Conservation (phyloP, 2,797 vertebrate genomes). For the Bradypodion ventrale region DNA sequence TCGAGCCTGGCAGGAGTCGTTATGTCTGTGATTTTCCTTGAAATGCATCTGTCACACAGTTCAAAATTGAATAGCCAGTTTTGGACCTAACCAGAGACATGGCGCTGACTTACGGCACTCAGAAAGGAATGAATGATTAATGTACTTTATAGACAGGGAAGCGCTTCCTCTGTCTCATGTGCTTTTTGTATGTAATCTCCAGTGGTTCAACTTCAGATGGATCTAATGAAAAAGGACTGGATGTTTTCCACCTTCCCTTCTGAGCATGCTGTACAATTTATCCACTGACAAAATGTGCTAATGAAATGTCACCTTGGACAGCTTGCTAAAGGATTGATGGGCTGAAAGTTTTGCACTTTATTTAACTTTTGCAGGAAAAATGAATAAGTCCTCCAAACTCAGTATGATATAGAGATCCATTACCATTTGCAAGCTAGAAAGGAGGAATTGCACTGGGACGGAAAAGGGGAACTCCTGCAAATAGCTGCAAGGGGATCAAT, state of each 20-base stretch:
- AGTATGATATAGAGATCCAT: slow-evolving; percentile 73
- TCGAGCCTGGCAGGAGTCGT: slow-evolving; percentile 86
- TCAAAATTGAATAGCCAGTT: slow-evolving; percentile 80
- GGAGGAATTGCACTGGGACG: slow-evolving; percentile 42
- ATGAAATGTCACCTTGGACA: slow-evolving; percentile 94
- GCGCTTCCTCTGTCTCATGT: slow-evolving; percentile 73
- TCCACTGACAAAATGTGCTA: slow-evolving; percentile 92
- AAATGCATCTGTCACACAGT: slow-evolving; percentile 83
- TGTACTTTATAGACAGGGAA: slow-evolving; percentile 83
- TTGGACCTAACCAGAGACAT: slow-evolving; percentile 74
- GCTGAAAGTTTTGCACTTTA: slow-evolving; percentile 87
- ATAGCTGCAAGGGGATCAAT: slow-evolving; percentile 50
- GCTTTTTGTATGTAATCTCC: slow-evolving; percentile 82
- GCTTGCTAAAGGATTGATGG: slow-evolving; percentile 87
- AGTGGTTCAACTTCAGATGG: slow-evolving; percentile 78
- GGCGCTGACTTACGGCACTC: slow-evolving; percentile 74
- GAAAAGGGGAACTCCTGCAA: slow-evolving; percentile 40
- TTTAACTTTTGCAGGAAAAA: slow-evolving; percentile 85
- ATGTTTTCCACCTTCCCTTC: slow-evolving; percentile 81
- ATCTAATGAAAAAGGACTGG: slow-evolving; percentile 87
- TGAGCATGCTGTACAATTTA: slow-evolving; percentile 84
- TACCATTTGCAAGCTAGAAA: slow-evolving; percentile 60
- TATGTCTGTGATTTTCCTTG: slow-evolving; percentile 87
- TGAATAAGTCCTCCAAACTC: slow-evolving; percentile 77
- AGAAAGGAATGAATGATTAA: slow-evolving; percentile 86